Base-by-base conservation (phyloP, 1,140 invertebrate genomes). In the Lethocerus indicus region DNA sequence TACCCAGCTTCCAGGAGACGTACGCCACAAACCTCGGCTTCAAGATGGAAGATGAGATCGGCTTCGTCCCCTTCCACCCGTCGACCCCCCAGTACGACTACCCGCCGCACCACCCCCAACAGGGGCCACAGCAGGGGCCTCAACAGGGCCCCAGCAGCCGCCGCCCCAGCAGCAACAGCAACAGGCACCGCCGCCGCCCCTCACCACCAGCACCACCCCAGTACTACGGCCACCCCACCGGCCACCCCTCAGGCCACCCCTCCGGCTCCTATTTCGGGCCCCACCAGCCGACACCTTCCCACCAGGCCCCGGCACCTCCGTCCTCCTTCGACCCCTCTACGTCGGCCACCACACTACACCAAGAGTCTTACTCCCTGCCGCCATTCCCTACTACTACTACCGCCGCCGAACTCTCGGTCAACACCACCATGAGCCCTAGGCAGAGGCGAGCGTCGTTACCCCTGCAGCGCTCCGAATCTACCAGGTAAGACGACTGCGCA, bases 391-490 rank as follows among this genome's bases (percentile, higher is more conserved):
- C 50, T 50, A 49, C 25, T 18, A 50, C 56, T 35, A 57, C 54
- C 7, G 37, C 54, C 9, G 39, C 54, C 32, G 58, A 55, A 45
- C 58, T 55, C 16, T 60, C 59, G 43, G 57, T 51, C 50, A 53
- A 48, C 28, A 59, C 59, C 26, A 51, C 57, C 3, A 54, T 61
- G n/a, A 56, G 61, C 6, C 67, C 73, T 9, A 69, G 79, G 27
- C 72, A 81, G 56, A 68, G 83, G 51, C 69, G 81, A 50, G 73
- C 81, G 6, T 83, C 82, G 0, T 59, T 84, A 48, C 81, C 79
- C 2, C 69, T 83, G 1, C 81, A 84, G 60, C 68, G 81, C 52
- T 82, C 81, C 1, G 79, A 83, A 61, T 83, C 81, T 3, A 79
- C 77, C 32, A 79, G 78, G 66, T 67, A 60, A 58, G 6, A 43